Evolutionary conservation across 2,797 vertebrate genomes (phyloP), one percentile per base, ranked within the genome.

Genomic region (Molossus molossus): DNA sequence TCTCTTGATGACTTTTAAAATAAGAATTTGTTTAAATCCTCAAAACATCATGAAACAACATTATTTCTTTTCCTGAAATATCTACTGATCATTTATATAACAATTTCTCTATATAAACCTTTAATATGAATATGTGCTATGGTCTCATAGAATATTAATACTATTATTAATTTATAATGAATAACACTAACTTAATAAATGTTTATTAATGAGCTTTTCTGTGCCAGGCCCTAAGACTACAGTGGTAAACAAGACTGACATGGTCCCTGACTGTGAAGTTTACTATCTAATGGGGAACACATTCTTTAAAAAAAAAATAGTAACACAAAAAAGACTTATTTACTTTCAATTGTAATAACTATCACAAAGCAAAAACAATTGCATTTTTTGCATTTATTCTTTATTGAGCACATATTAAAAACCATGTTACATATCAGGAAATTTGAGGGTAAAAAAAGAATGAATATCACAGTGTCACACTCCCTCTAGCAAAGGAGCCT

Each of bases 1-100:
- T 79, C 55, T 57, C 76, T 50, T 67, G 37, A 90, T 73, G 58
- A 85, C 33, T 94, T 95, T 94, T 60, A 94, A 75, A 94, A 62
- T 55, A 82, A 84, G 27, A 93, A 64, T 87, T 87, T 87, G 58
- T 85, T 87, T 90, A 76, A 77, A 87, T 70, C 27, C 7, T 81
- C 27, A 69, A 13, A n/a, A 67, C 10, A 48, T 81, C 29, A n/a
- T 57, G 94, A 95, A 95, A 33, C 0, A 29, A 1, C 55, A 82
- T 48, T 48, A 37, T 70, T 82, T 95, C 53, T 94, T 76, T 81
- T 77, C 37, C 55, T 90, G 58, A 95, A 85, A 64, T 79, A 6
- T 91, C 14, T 48, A 72, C 70, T 90, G 17, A 82, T 65, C 3
- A 75, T 40, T 58, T 83, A 53, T 12, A n/a, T 69, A 33, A 37